phyloP scores from a whole-genome alignment of 1,140 invertebrate species.

The Trachymyrmex cornetzi region DNA sequence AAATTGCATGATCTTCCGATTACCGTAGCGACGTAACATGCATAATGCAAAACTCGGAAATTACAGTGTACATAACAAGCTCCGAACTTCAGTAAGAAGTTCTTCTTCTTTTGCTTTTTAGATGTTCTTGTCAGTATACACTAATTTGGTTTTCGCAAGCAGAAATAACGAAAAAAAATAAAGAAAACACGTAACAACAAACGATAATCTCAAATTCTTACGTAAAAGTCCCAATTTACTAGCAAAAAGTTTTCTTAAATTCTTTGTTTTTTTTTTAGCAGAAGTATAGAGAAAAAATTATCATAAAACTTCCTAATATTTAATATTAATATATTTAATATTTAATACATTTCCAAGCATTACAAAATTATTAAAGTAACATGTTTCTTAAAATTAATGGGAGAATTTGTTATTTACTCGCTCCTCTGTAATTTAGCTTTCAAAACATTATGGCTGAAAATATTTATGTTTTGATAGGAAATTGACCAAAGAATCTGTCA shows the following conservation, averaged over 20 bases:
- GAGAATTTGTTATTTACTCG: background rate
- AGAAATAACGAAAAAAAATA: background rate
- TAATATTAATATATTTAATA: slow-evolving; percentile 14
- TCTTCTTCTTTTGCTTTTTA: slow-evolving; percentile 6
- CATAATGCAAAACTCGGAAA: slow-evolving; percentile 37
- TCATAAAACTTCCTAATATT: background rate
- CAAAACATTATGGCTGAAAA: background rate
- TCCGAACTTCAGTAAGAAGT: background rate
- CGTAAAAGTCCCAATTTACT: background rate
- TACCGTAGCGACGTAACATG: background rate
- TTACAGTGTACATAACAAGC: background rate
- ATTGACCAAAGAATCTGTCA: slow-evolving; percentile 5
- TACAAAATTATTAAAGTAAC: background rate
- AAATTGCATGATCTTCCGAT: slow-evolving; percentile 1
- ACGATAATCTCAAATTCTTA: background rate
- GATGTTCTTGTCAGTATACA: background rate
- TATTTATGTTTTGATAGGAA: background rate
- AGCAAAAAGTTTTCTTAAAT: background rate
- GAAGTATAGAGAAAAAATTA: background rate
- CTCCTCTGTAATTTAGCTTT: background rate
- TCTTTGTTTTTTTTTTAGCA: background rate
- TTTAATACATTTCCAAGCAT: background rate
- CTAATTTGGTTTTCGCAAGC: background rate
- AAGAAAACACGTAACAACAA: background rate
- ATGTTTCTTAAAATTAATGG: background rate